Base-by-base conservation (phyloP, 2,113 vertebrate species). In the Trichechus manatus region DNA sequence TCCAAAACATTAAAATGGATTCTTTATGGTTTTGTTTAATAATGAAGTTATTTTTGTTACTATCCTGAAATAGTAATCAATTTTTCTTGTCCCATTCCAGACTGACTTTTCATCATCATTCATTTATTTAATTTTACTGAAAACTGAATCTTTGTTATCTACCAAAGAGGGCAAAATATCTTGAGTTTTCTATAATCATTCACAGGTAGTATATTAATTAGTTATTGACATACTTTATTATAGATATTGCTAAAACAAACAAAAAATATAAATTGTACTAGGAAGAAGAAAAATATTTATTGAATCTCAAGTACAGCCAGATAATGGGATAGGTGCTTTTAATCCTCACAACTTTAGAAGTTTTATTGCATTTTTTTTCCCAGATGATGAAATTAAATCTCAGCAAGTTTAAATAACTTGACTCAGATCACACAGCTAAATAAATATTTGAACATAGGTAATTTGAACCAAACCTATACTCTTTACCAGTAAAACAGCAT, bases 1-100 rank as follows among this genome's bases (percentile, higher is more conserved):
- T 17, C 19, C 39, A 68, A 89, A 87, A 83, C 75, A 89, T 78
- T 59, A 80, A 95, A 5, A 79, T 29, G 1, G 6, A 68, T 92
- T 90, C 23, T 93, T 47, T 85, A 42, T 70, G 47, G 10, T 50
- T 93, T 88, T 90, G 17, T 56, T 86, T 95, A 64, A 82, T 50
- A 80, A 93, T 79, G 14, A 77, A 91, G 44, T 56, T 64, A 44
- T 19, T 87, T 88, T 53, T 64, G 79, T 84, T 64, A 53, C 56
- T 36, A 89, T 56, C 33, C 9, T 9, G 59, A 63, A 0, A 68
- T 63, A 61, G 39, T 53, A 83, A 25, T 72, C 87, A 84, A 56
- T 85, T 87, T 94, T 0, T 93, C 7, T 63, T 33, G 33, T 3
- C 23, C 39, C 61, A 50, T 33, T 80, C 23, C 88, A 88, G 33